Conservation (phyloP, 2,888 invertebrate species). For the Caenorhabditis imperialis region DNA sequence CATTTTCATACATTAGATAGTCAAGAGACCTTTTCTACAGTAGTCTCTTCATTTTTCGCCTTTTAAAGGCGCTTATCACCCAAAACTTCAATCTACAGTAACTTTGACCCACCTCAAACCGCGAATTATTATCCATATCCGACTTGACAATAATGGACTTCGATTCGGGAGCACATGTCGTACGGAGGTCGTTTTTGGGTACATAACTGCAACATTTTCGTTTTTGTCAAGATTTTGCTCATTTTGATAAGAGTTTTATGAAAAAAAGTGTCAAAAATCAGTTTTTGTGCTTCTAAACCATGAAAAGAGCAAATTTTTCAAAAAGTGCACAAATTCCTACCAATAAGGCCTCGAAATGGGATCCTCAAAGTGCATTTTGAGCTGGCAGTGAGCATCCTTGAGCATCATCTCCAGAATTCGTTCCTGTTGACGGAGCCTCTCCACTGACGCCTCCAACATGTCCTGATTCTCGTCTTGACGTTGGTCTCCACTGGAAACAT, state of each 20-base stretch:
- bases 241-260: too few species aligned
- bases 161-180: neutral
- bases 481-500: constrained; percentile 19
- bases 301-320: neutral
- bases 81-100: too few species aligned
- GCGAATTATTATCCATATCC: constrained; percentile 8
- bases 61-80: too few species aligned
- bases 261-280: neutral
- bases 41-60: too few species aligned
- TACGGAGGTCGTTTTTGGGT: constrained; percentile 13
- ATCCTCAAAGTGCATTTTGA: constrained; percentile 26
- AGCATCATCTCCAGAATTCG: constrained; percentile 23
- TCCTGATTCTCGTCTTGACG: neutral
- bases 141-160: constrained; percentile 35
- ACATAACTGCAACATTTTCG: constrained; percentile 14
- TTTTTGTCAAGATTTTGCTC: too few species aligned
- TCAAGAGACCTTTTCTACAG: too few species aligned
- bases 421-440: constrained; percentile 28
- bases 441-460: constrained; percentile 12
- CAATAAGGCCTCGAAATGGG: constrained; percentile 28
- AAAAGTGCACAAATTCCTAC: constrained; percentile 2
- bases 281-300: too few species aligned
- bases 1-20: too few species aligned
- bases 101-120: constrained; percentile 21
- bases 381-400: constrained; percentile 5